Evolutionary conservation across 2,797 vertebrate species (phyloP), one percentile per base, ranked within the genome.

Genomic region (Botia kubotai): DNA sequence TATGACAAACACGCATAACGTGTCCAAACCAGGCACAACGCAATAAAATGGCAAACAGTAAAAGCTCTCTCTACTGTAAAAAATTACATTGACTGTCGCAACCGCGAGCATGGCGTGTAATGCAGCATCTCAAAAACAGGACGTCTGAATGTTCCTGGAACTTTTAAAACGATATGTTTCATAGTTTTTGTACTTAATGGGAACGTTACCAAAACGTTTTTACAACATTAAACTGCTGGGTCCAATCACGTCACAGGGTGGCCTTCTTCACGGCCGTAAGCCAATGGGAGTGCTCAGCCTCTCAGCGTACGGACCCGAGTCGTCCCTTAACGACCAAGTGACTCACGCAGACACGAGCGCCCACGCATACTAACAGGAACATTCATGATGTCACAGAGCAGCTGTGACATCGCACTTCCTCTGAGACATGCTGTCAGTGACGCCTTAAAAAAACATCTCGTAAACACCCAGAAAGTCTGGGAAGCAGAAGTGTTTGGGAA

Each of bases 391-490:
- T 82, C 83, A 81, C 76, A 83, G 71, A 43, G 80, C 62, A 65
- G 43, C 77, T 26, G 75, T 87, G 87, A 87, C 87, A 80, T 81
- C 36, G 63, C 87, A 82, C 77, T 73, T 81, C 86, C 58, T 76
- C 63, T 55, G 85, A 70, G 84, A 85, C 75, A 68, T 85, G 63
- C 84, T 88, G 86, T 87, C 82, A 12, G 65, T 66, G 82, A 77
- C 73, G 39, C 60, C 84, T 23, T 26, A 26, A 26, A 26, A 26
- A 26, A 26, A 16, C 83, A 72, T 72, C 60, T 36, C 16, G 6
- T 73, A 72, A 80, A 71, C 63, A 77, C 82, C 50, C 67, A 53
- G 33, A 69, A 12, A 23, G 55, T 57, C 21, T 58, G 62, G 33
- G 67, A 67, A 75, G 19, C 21, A 84, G 81, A 71, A 76, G 29